These are phyloP conservation scores for Herpetotheres cachinnans DNA, from an alignment of 2,113 vertebrate genomes.

Conservation along the genomic window DNA sequence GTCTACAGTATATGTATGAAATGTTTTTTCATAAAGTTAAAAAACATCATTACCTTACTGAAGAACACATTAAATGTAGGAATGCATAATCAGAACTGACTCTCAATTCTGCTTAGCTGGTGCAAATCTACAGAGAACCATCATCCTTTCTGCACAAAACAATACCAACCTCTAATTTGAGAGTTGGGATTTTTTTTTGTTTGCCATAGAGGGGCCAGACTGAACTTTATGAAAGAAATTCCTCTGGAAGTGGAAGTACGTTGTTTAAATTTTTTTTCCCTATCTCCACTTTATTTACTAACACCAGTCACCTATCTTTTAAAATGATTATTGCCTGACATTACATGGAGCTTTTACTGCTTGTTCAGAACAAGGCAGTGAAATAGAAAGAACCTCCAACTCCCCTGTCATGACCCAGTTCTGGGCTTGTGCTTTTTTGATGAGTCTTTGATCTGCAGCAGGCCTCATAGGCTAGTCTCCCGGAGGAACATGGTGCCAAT, in stretches of 20 bases:
- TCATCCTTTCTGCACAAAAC: constrained; percentile 53
- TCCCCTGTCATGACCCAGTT: constrained; percentile 64
- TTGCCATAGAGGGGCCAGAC: constrained; percentile 37
- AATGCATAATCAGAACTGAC: constrained; percentile 71
- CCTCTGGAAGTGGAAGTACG: constrained; percentile 5
- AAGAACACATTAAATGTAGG: constrained; percentile 65
- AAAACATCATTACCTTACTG: constrained; percentile 61
- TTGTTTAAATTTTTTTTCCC: background rate
- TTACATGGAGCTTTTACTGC: constrained; percentile 66
- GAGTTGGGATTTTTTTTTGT: background rate
- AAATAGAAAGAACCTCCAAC: constrained; percentile 59
- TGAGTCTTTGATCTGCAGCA: constrained; percentile 71
- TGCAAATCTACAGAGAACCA: constrained; percentile 69
- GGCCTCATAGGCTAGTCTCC: constrained; percentile 94
- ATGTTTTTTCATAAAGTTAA: constrained; percentile 70
- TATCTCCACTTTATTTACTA: constrained; percentile 15
- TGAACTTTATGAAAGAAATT: constrained; percentile 53
- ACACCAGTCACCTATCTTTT: constrained; percentile 62
- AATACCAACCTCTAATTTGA: constrained; percentile 33
- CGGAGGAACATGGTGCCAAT: constrained; percentile 99
- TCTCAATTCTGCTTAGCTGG: constrained; percentile 67
- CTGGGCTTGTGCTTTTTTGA: constrained; percentile 80
- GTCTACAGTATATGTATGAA: constrained; percentile 72
- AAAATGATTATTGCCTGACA: constrained; percentile 80
- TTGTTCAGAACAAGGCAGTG: constrained; percentile 58